phyloP scores from a whole-genome alignment of 2,888 invertebrate genomes.

The Chymomyza procnemis region DNA sequence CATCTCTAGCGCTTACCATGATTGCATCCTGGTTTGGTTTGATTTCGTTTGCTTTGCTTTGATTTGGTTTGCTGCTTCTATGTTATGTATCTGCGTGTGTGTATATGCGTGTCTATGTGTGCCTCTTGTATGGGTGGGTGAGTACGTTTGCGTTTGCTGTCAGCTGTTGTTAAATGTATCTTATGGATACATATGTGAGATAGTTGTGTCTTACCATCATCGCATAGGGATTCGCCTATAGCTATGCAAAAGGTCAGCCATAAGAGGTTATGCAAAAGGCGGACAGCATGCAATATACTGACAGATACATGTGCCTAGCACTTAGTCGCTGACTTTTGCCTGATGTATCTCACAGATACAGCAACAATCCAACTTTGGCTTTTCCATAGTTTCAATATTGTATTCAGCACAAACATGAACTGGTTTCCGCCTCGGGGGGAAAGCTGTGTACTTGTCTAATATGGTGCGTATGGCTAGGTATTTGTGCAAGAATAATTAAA shows the following conservation, averaged over 20 bases:
- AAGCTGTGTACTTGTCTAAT: constrained; percentile 7
- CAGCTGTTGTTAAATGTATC: constrained; percentile 20
- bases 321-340: neutral
- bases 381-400: neutral
- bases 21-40: neutral
- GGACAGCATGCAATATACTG: neutral
- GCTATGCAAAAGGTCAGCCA: neutral
- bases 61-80: neutral
- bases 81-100: neutral
- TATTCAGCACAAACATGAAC: neutral
- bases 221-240: neutral
- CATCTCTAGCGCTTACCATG: neutral
- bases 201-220: neutral
- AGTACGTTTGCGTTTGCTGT: neutral
- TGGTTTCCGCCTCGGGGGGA: neutral
- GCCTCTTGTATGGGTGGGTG: constrained; percentile 12
- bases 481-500: constrained; percentile 32
- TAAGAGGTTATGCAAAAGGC: neutral
- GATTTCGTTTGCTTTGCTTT: neutral
- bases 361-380: too few relatives aligned
- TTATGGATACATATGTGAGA: constrained; percentile 2
- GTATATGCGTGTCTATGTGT: too few relatives aligned
- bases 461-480: constrained; percentile 31
- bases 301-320: neutral
- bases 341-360: neutral